These are phyloP conservation scores for Perca flavescens DNA, from an alignment of 2,113 vertebrate species.

Conservation along the genomic window DNA sequence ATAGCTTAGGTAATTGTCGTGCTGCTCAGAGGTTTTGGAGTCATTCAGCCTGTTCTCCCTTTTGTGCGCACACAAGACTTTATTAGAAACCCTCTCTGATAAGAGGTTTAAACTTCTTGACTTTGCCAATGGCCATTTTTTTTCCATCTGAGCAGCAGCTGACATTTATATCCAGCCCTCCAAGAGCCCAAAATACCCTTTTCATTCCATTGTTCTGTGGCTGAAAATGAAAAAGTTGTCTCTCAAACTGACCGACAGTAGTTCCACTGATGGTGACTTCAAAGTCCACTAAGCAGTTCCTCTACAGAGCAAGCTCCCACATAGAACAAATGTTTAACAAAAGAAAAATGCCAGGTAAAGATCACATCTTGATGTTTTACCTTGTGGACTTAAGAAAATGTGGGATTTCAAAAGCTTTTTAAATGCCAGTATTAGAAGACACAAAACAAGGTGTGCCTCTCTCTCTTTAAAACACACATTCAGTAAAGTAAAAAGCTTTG, in stretches of 20 bases:
- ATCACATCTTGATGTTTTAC: slow-evolving; percentile 56
- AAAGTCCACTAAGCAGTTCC: slow-evolving; percentile 55
- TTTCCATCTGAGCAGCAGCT: slow-evolving; percentile 56
- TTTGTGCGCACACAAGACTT: slow-evolving; percentile 38
- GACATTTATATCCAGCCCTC: slow-evolving; percentile 73
- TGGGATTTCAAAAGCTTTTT: slow-evolving; percentile 52
- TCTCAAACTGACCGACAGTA: slow-evolving; percentile 39
- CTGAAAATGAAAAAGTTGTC: slow-evolving; percentile 51
- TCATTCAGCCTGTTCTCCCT: slow-evolving; percentile 5
- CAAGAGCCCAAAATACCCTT: slow-evolving; percentile 56
- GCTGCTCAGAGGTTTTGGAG: slow-evolving; percentile 29
- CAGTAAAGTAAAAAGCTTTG: background rate
- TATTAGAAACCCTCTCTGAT: slow-evolving; percentile 57
- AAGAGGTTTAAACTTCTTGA: slow-evolving; percentile 66
- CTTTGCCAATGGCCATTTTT: slow-evolving; percentile 58
- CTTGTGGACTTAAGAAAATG: slow-evolving; percentile 37
- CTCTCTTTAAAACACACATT: slow-evolving; percentile 17
- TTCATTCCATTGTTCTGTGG: slow-evolving; percentile 59
- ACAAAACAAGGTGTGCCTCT: slow-evolving; percentile 10
- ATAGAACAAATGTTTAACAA: slow-evolving; percentile 65
- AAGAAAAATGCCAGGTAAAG: slow-evolving; percentile 63
- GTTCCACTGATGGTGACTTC: slow-evolving; percentile 57
- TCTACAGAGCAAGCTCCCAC: slow-evolving; percentile 30
- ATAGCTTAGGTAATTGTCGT: slow-evolving; percentile 4
- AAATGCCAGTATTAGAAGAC: slow-evolving; percentile 58